Base-by-base conservation (phyloP, 2,888 invertebrate species). In the Prenolepis imparis region DNA sequence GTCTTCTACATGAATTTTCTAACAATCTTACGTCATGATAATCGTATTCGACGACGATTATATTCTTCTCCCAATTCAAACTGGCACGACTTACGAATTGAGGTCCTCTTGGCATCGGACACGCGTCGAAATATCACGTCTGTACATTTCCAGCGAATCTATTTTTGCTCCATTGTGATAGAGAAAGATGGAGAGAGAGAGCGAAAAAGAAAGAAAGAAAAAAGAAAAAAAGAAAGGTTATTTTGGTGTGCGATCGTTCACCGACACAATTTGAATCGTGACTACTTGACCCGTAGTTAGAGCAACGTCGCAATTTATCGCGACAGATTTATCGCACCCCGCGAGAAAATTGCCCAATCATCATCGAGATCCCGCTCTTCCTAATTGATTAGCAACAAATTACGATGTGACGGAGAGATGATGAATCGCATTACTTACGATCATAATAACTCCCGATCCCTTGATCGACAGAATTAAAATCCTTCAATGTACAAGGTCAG, bases 331-430 rank as follows among this genome's bases (percentile, higher is more conserved):
- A 88, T 88, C 80, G 83, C 36, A 68, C 75, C 72, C 72, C 57
- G 68, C 73, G 77, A 86, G 86, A 39, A 82, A 68, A 83, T 78
- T 66, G 68, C 80, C 88, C 87, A 85, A 88, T 88, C 84, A 82
- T 82, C 87, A 15, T 66, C 63, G 75, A 59, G 74, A 87, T 74
- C 74, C 84, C 64, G 78, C 73, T n/a, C n/a, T 85, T 66, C 28
- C 64, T 88, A 89, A 89, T 89, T 89, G 87, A 88, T 89, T 87
- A 87, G 78, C 73, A 89, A 89, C 77, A 75, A 87, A 87, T 87
- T 85, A 84, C 55, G 77, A n/a, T n/a, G 8, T 52, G 52, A n/a
- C 36, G 63, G 63, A 63, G 55, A 68, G 55, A 39, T 28, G 68
- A 80, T 83, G 41, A 67, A 81, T 83, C 55, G 28, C 12, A 39